Evolutionary conservation across 92 coral and sea anemone species (phyloP).

Genomic region (Anthopleura xanthogrammica): DNA sequence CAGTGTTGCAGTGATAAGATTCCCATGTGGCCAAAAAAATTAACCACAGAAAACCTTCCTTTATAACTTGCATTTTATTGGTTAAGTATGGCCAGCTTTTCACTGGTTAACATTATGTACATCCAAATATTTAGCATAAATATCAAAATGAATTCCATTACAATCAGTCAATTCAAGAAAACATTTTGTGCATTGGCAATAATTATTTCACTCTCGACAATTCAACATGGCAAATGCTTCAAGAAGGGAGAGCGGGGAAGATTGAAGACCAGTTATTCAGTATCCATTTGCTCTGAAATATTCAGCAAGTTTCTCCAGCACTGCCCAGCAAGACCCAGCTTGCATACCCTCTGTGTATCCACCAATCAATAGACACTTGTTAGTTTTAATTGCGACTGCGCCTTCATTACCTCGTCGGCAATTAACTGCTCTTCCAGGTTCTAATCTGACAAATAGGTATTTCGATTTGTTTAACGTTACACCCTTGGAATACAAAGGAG

Average conservation of each 20-base stretch:
- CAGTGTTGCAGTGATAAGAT: too few relatives aligned
- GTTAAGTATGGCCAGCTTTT: not conserved
- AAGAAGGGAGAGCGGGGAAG: not conserved
- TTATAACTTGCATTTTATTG: not conserved
- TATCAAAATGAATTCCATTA: too few relatives aligned
- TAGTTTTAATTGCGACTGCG: slow-evolving; percentile 84
- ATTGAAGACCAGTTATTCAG: slow-evolving; percentile 11
- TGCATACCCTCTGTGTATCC: slow-evolving; percentile 93
- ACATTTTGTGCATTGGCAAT: not conserved
- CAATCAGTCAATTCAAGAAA: not conserved
- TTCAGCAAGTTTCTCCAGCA: slow-evolving; percentile 83
- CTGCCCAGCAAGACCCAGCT: slow-evolving; percentile 87
- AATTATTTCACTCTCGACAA: not conserved
- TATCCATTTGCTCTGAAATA: slow-evolving; percentile 77
- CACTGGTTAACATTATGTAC: not conserved
- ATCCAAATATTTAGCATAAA: too few relatives aligned
- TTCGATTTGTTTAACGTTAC: slow-evolving; percentile 68
- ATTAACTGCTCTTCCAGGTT: slow-evolving; percentile 81
- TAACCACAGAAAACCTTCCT: too few relatives aligned
- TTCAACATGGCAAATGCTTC: not conserved
- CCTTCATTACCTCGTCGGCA: slow-evolving; percentile 91
- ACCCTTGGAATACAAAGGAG: slow-evolving; percentile 74
- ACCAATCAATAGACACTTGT: slow-evolving; percentile 87
- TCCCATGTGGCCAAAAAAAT: too few relatives aligned
- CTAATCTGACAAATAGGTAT: slow-evolving; percentile 73